These are phyloP conservation scores for Netelia melanura DNA, from an alignment of 2,888 invertebrate genomes.

Conservation along the genomic window DNA sequence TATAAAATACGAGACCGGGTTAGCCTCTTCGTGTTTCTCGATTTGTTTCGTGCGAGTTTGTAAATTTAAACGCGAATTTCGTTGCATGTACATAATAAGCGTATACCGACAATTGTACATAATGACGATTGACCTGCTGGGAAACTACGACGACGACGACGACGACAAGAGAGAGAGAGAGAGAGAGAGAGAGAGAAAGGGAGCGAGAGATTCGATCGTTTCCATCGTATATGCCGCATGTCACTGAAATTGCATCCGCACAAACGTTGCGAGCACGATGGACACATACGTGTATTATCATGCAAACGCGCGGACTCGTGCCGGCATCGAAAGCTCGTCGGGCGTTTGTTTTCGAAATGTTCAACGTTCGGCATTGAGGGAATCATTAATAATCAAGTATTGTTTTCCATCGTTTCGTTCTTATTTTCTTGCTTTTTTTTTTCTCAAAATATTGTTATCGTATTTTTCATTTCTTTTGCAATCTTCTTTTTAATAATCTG, in stretches of 20 bases:
- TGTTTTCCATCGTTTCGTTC: constrained; percentile 40
- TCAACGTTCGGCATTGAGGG: constrained; percentile 24
- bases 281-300: constrained; percentile 47
- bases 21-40: neutral
- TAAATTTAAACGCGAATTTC: constrained; percentile 44
- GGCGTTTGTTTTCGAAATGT: neutral
- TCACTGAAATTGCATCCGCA: constrained; percentile 68
- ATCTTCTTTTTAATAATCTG: no score
- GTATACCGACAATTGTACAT: constrained; percentile 72
- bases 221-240: constrained; percentile 51
- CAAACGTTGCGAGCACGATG: constrained; percentile 66
- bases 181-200: neutral
- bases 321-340: constrained; percentile 17
- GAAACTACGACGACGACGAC: neutral
- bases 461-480: neutral
- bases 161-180: no score
- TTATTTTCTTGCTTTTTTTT: constrained; percentile 12
- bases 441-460: neutral
- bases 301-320: constrained; percentile 42
- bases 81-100: constrained; percentile 73
- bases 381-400: constrained; percentile 69
- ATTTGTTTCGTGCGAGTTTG: constrained; percentile 18
- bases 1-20: no score
- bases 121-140: constrained; percentile 72
- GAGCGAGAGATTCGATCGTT: constrained; percentile 72